Evolutionary conservation across 2,888 invertebrate species (phyloP).

Genomic region (Ochropacha duplaris): DNA sequence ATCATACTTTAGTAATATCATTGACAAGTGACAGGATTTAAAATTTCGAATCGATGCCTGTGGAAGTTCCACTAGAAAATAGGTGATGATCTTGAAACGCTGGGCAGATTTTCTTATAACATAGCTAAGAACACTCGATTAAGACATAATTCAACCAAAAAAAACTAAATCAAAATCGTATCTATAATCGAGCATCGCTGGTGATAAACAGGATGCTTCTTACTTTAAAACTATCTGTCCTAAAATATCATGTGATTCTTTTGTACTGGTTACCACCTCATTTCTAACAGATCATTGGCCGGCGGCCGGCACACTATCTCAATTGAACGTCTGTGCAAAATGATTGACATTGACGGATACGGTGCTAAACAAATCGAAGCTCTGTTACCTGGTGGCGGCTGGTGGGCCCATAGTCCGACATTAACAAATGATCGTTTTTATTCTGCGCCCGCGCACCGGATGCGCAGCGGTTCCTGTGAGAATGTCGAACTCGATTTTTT

Average conservation of each 20-base stretch:
- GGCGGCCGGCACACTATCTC: slow-evolving; percentile 3
- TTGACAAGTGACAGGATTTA: too few species aligned
- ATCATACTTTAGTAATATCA: too few species aligned
- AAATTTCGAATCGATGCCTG: too few species aligned
- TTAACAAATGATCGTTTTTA: slow-evolving; percentile 79
- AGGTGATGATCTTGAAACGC: too few species aligned
- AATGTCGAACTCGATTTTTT: slow-evolving; percentile 78
- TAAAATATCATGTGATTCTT: neutral
- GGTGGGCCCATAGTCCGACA: slow-evolving; percentile 57
- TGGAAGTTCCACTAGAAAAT: too few species aligned
- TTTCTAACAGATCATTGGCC: neutral
- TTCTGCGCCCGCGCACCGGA: slow-evolving; percentile 77
- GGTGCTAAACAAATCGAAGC: slow-evolving; percentile 40
- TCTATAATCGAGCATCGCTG: too few species aligned
- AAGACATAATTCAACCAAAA: too few species aligned
- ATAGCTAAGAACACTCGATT: too few species aligned
- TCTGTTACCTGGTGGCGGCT: slow-evolving; percentile 66
- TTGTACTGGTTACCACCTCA: neutral
- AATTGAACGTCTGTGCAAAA: slow-evolving; percentile 8
- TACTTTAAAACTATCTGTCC: neutral
- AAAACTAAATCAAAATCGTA: too few species aligned
- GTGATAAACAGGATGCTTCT: too few species aligned
- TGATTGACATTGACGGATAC: slow-evolving; percentile 43
- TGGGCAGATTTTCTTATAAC: too few species aligned
- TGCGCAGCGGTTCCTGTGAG: slow-evolving; percentile 80